These are phyloP conservation scores for Sternotherus odoratus DNA, from an alignment of 2,797 vertebrate species.

Conservation along the genomic window DNA sequence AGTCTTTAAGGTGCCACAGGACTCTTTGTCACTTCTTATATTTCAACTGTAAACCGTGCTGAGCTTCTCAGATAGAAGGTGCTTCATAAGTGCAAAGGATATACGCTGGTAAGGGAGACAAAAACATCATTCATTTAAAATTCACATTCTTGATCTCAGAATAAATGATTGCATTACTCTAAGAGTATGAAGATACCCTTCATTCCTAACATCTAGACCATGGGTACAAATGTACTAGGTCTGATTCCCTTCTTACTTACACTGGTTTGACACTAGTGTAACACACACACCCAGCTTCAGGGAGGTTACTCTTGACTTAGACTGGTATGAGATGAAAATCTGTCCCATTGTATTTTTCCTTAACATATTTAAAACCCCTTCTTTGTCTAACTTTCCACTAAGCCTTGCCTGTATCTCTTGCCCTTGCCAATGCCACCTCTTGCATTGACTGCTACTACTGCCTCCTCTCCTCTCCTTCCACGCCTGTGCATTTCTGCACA, in stretches of 20 bases:
- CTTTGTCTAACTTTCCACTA: not conserved
- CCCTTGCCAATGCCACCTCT: not conserved
- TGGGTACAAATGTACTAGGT: not conserved
- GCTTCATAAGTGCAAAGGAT: not conserved
- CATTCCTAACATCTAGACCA: not conserved
- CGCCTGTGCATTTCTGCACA: conserved; percentile 14
- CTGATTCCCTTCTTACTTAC: not conserved
- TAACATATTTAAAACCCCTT: not conserved
- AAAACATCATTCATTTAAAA: not conserved
- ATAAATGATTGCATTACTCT: not conserved
- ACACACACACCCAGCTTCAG: not conserved
- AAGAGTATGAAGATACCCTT: not conserved
- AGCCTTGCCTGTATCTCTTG: not conserved
- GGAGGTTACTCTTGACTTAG: not conserved
- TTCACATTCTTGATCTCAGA: not conserved
- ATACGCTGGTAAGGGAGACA: not conserved
- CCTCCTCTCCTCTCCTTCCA: not conserved
- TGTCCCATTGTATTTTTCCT: not conserved
- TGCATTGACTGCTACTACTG: conserved; percentile 21
- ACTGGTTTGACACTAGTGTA: not conserved
- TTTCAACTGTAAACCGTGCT: not conserved
- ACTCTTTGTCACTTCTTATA: no score
- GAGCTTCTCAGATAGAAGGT: not conserved
- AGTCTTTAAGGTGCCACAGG: no score
- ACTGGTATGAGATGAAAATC: not conserved